phyloP scores from a whole-genome alignment of 2,888 invertebrate species.

The Acronicta aceris region DNA sequence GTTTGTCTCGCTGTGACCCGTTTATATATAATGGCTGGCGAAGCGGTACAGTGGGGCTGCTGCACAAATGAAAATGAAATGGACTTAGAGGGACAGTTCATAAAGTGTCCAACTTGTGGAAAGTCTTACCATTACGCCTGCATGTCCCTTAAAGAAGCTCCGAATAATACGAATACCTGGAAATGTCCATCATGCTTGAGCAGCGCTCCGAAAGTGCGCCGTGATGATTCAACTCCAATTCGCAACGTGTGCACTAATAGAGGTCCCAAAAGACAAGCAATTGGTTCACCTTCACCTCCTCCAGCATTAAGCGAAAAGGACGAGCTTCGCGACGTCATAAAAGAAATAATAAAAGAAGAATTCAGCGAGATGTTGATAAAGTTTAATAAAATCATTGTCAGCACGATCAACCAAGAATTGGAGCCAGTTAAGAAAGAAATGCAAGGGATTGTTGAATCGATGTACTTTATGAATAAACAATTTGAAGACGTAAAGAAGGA shows the following conservation, averaged over 20 bases:
- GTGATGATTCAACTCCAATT: conserved; percentile 8
- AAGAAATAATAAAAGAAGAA: conserved; percentile 1
- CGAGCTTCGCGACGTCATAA: background rate
- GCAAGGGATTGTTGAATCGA: background rate
- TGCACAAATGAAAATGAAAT: background rate
- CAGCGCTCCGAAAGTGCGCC: background rate
- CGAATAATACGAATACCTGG: conserved; percentile 7
- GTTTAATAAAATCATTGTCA: conserved; percentile 2
- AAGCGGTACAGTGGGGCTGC: conserved; percentile 9
- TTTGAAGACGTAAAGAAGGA: conserved; percentile 4
- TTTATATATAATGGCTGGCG: background rate
- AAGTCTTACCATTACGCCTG: conserved; percentile 7
- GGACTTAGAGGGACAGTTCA: background rate
- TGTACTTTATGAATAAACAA: conserved; percentile 2
- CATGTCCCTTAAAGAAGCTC: background rate
- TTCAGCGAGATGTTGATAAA: conserved; percentile 2
- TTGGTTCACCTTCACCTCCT: conserved; percentile 2
- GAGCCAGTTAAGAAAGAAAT: conserved; percentile 8
- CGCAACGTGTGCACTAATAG: conserved; percentile 2
- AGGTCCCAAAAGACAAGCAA: conserved; percentile 5
- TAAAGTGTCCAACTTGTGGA: conserved; percentile 2
- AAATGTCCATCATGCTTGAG: conserved; percentile 7
- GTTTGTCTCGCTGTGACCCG: background rate
- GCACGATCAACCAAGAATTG: conserved; percentile 2
- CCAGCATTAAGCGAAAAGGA: background rate